Conservation (phyloP, 92 coral and sea anemone species). For the Palythoa grandiflora region DNA sequence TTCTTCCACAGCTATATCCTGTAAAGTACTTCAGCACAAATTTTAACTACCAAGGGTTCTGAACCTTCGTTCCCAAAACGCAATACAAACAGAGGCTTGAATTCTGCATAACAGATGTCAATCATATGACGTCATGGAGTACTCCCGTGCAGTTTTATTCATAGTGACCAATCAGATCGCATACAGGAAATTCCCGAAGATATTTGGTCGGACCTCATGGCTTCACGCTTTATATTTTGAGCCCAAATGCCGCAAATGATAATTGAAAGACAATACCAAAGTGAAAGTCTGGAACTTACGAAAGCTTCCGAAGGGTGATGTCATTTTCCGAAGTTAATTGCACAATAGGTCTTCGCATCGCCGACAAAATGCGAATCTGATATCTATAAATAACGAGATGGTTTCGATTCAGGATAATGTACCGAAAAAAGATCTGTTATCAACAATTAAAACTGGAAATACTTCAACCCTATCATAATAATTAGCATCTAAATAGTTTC, state of each 20-base stretch:
- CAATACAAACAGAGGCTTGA: conserved; percentile 52
- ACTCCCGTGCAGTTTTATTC: conserved; percentile 41
- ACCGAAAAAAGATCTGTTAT: not conserved
- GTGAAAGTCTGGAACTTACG: conserved; percentile 32
- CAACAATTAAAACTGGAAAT: not conserved
- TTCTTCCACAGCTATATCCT: not conserved
- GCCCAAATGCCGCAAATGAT: not conserved
- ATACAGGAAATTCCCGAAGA: conserved; percentile 39
- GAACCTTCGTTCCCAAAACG: conserved; percentile 9
- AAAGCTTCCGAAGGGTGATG: not conserved
- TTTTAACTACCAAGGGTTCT: not conserved
- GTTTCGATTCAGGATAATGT: conserved; percentile 13
- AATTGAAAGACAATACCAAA: not conserved
- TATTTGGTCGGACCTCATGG: conserved; percentile 29
- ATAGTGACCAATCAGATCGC: conserved; percentile 32
- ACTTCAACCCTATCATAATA: not conserved
- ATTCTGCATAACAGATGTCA: conserved; percentile 71
- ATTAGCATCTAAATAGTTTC: not conserved
- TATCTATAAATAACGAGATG: conserved; percentile 1
- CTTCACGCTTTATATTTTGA: not conserved
- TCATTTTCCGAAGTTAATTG: conserved; percentile 14
- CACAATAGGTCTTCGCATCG: not conserved
- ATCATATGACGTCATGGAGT: conserved; percentile 82
- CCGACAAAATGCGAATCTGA: not conserved
- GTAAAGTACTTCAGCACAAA: not conserved